phyloP scores from a whole-genome alignment of 2,797 vertebrate genomes.

The Esox lucius region DNA sequence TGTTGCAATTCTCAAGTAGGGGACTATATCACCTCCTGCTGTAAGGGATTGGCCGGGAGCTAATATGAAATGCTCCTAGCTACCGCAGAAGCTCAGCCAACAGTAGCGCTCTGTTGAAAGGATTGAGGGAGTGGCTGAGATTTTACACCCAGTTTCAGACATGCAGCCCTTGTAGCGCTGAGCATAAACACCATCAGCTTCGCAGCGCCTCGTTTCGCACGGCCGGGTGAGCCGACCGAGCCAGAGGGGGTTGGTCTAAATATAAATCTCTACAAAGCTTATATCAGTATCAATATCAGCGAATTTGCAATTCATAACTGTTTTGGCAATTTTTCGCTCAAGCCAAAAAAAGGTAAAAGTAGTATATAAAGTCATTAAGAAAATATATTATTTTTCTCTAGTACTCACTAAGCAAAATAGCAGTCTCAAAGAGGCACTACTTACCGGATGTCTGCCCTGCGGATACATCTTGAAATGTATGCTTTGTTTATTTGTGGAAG shows the following conservation, averaged over 20 bases:
- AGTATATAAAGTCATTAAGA: too few relatives aligned
- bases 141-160: constrained; percentile 19
- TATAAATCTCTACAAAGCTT: not conserved
- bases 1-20: not conserved
- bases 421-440: constrained; percentile 58
- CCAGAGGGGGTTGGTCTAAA: not conserved
- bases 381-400: too few relatives aligned
- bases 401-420: not conserved
- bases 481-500: constrained; percentile 73
- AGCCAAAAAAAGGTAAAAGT: too few relatives aligned
- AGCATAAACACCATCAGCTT: constrained; percentile 30
- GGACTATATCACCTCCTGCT: constrained; percentile 36
- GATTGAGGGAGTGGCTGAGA: not conserved
- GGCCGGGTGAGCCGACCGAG: constrained; percentile 7
- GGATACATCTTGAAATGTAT: constrained; percentile 83
- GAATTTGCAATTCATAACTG: too few relatives aligned
- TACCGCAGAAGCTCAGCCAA: constrained; percentile 37
- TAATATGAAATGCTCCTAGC: constrained; percentile 20
- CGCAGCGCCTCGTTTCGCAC: constrained; percentile 30
- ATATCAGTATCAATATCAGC: not conserved
- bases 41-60: constrained; percentile 28
- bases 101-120: constrained; percentile 23
- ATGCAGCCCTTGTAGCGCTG: constrained; percentile 30
- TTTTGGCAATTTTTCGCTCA: too few relatives aligned
- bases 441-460: constrained; percentile 90